Percentiles rank a stretch among this genome's conserved stretches.
Conservation (phyloP, 2,797 vertebrate species). For the Allobates femoralis region DNA sequence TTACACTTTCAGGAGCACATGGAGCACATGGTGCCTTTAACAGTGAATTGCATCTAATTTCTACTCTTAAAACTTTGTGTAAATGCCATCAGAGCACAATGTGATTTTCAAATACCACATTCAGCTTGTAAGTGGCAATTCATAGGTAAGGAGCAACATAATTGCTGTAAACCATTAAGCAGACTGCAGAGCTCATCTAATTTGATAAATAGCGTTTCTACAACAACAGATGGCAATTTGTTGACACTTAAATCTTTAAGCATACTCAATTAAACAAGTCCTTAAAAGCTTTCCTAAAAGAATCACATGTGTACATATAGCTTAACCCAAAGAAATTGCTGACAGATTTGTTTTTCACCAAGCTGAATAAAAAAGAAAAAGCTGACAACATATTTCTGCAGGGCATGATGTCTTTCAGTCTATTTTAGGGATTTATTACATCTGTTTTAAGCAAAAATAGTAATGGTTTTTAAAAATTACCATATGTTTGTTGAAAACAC, state of each 20-base stretch:
- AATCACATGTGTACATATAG: constrained; percentile 67
- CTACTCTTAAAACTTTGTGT: constrained; percentile 41
- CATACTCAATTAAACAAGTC: constrained; percentile 68
- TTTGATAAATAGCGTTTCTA: constrained; percentile 67
- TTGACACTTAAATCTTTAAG: constrained; percentile 72
- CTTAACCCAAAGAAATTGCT: constrained; percentile 74
- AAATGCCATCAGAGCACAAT: constrained; percentile 46
- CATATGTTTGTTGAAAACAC: constrained; percentile 73
- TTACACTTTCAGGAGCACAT: neutral
- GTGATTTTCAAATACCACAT: constrained; percentile 58
- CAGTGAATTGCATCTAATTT: constrained; percentile 30
- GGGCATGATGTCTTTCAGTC: constrained; percentile 72
- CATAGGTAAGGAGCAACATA: constrained; percentile 56
- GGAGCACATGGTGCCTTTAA: constrained; percentile 11
- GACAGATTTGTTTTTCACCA: constrained; percentile 77
- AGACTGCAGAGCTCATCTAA: constrained; percentile 66
- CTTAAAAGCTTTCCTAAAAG: constrained; percentile 68
- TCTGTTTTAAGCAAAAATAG: constrained; percentile 74
- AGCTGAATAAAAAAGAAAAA: constrained; percentile 70
- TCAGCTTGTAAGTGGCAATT: constrained; percentile 59
- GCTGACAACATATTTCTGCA: constrained; percentile 74
- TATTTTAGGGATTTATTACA: constrained; percentile 73
- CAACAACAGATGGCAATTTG: constrained; percentile 71
- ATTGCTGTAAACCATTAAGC: constrained; percentile 64
- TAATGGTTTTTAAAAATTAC: constrained; percentile 70